Conservation (phyloP, 2,113 vertebrate species). For the Asarcornis scutulata region DNA sequence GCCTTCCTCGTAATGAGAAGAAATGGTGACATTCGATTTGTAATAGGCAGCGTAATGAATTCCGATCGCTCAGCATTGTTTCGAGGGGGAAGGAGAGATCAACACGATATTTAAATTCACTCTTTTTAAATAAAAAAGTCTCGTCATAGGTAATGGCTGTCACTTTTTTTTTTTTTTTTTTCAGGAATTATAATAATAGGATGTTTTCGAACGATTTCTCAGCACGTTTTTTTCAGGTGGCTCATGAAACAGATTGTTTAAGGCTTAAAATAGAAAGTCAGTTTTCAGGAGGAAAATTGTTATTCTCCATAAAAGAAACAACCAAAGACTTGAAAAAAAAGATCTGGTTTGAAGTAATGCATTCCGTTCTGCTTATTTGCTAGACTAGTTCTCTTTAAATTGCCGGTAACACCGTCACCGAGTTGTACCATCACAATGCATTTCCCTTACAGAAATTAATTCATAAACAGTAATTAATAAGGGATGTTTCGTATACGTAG, state of each 20-base stretch:
- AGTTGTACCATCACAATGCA: neutral
- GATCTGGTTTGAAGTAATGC: neutral
- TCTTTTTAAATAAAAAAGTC: neutral
- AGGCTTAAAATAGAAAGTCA: constrained; percentile 6
- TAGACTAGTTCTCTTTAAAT: neutral
- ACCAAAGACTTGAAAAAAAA: neutral
- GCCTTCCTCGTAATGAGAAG: neutral
- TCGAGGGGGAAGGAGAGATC: neutral
- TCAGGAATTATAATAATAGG: constrained; percentile 15
- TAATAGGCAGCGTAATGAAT: neutral
- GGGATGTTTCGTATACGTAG: neutral
- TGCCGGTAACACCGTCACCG: neutral
- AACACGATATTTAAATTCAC: neutral
- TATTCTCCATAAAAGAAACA: constrained; percentile 10
- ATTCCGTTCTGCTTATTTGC: neutral
- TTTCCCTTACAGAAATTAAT: neutral
- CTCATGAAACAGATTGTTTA: neutral
- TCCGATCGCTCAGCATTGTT: neutral
- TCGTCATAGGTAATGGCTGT: neutral
- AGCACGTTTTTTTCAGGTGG: neutral
- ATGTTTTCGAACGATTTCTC: constrained; percentile 11
- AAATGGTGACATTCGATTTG: neutral
- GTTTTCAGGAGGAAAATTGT: neutral
- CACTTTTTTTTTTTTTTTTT: constrained; percentile 58
- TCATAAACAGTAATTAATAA: constrained; percentile 15